Conservation (phyloP, 2,797 vertebrate species). For the Capromys pilorides region DNA sequence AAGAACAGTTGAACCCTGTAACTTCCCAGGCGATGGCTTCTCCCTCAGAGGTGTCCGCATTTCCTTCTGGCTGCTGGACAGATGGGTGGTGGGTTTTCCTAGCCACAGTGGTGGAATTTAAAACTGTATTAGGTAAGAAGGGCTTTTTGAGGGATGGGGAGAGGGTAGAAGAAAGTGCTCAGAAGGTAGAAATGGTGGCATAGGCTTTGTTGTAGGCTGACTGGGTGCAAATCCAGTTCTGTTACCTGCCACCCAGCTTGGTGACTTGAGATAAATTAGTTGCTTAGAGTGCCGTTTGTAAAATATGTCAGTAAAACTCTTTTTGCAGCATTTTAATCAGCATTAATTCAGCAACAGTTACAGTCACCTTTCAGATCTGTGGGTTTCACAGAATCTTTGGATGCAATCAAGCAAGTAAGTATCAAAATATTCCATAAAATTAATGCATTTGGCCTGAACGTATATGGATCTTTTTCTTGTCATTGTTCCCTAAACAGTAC, state of each 20-base stretch:
- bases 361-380: neutral
- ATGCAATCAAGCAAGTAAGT: neutral
- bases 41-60: neutral
- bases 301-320: neutral
- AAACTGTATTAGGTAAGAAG: accelerated
- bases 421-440: neutral
- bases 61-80: neutral
- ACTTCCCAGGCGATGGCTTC: neutral
- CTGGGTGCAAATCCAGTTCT: neutral
- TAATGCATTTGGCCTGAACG: neutral
- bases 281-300: neutral
- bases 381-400: neutral
- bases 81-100: neutral
- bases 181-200: neutral
- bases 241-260: neutral
- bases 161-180: neutral
- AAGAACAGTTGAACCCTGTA: neutral
- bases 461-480: neutral
- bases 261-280: neutral
- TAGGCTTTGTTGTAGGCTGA: neutral
- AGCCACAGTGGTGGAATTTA: neutral
- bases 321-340: neutral
- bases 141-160: neutral
- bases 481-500: neutral
- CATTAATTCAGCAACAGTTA: neutral